Evolutionary conservation across 2,888 invertebrate genomes (phyloP).

Genomic region (Melinaea marsaeus): DNA sequence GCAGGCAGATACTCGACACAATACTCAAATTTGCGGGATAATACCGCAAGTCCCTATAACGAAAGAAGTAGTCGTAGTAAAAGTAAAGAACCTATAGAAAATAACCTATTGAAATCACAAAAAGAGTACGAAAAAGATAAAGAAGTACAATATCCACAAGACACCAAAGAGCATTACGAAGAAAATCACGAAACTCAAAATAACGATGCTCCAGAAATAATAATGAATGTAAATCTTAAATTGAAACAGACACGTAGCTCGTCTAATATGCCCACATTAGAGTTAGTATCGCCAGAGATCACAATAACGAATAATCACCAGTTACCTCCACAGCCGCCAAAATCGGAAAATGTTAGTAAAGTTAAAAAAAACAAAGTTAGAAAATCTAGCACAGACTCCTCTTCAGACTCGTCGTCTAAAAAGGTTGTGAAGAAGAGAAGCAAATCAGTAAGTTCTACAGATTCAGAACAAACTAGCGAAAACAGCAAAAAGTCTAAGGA

Average conservation of each 20-base stretch:
- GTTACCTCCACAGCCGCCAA: constrained; percentile 73
- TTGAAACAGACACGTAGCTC: constrained; percentile 63
- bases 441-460: constrained; percentile 68
- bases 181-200: constrained; percentile 54
- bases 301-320: constrained; percentile 66
- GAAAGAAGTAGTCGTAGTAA: constrained; percentile 63
- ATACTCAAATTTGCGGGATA: constrained; percentile 61
- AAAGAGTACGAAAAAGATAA: constrained; percentile 45
- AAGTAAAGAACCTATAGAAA: constrained; percentile 61
- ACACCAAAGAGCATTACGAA: constrained; percentile 44
- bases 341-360: constrained; percentile 56
- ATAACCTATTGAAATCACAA: constrained; percentile 37
- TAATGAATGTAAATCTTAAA: constrained; percentile 71
- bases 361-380: constrained; percentile 60
- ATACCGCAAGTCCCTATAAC: constrained; percentile 45
- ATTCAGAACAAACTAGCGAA: constrained; percentile 62
- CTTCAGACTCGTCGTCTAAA: constrained; percentile 62
- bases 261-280: constrained; percentile 40
- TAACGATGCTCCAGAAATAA: constrained; percentile 64
- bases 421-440: constrained; percentile 64
- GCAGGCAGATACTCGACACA: constrained; percentile 72
- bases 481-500: constrained; percentile 36
- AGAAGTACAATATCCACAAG: constrained; percentile 34
- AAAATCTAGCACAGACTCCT: constrained; percentile 63
- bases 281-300: constrained; percentile 64